A percentile compares a stretch with the other conserved stretches of the same genome.
Evolutionary conservation across 2,797 vertebrate genomes (phyloP).

Genomic region (Helostoma temminkii): DNA sequence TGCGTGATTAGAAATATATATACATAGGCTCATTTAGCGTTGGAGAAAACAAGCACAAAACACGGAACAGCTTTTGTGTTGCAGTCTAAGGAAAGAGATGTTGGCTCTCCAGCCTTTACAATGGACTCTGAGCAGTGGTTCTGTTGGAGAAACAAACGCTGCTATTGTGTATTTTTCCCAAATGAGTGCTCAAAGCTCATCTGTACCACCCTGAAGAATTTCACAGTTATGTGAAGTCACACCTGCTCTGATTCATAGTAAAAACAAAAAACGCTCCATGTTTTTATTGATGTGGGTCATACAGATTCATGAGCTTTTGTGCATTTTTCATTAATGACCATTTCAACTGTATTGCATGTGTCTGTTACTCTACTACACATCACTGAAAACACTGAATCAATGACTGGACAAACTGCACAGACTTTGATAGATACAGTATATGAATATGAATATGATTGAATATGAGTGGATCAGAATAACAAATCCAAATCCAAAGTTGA

Average conservation of each 20-base stretch:
- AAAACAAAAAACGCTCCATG: constrained; percentile 8
- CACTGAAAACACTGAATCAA: not conserved
- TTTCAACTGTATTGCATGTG: not conserved
- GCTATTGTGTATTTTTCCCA: constrained; percentile 73
- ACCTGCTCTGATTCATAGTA: not conserved
- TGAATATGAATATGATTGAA: too few relatives aligned
- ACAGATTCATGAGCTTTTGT: not conserved
- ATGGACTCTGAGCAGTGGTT: constrained; percentile 66
- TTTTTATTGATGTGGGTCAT: constrained; percentile 10
- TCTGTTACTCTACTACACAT: constrained; percentile 1
- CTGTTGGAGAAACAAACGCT: constrained; percentile 75
- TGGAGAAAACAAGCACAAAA: constrained; percentile 79
- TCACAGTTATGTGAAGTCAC: constrained; percentile 40
- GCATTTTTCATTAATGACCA: not conserved
- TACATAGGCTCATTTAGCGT: constrained; percentile 74
- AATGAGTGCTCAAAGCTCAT: constrained; percentile 66
- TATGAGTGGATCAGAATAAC: not conserved
- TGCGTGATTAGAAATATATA: constrained; percentile 80
- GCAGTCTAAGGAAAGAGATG: constrained; percentile 63
- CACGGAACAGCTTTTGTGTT: constrained; percentile 86
- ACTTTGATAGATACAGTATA: constrained; percentile 25
- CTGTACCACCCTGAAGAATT: constrained; percentile 50
- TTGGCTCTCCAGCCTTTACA: constrained; percentile 71
- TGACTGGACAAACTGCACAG: not conserved
- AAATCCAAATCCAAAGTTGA: not conserved